Conservation (phyloP, 2,113 vertebrate genomes). For the Clinocottus analis region DNA sequence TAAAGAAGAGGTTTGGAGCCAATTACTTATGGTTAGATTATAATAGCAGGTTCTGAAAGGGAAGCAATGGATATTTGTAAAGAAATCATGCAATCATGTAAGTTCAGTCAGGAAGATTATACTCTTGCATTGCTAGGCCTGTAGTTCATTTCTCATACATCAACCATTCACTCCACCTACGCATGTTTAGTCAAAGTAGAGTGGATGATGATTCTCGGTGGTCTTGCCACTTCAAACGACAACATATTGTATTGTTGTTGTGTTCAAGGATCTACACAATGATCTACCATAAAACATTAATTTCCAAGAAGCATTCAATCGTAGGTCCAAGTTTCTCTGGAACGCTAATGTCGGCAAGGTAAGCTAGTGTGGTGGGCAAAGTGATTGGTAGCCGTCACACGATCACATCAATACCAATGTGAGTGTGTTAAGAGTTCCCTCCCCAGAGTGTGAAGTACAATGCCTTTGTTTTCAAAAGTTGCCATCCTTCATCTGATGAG, state of each 20-base stretch:
- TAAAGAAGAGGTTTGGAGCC: neutral
- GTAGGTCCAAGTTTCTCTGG: neutral
- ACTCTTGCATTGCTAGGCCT: too few relatives aligned
- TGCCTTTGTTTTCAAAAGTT: conserved; percentile 65
- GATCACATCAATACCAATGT: conserved; percentile 10
- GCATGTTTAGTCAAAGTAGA: too few relatives aligned
- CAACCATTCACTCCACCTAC: too few relatives aligned
- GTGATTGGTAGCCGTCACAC: conserved; percentile 17
- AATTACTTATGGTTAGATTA: neutral
- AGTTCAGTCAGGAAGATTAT: neutral
- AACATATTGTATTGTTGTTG: neutral
- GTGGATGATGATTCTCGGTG: neutral
- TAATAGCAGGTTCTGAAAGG: neutral
- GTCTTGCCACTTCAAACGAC: neutral
- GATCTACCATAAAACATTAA: neutral
- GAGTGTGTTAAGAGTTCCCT: conserved; percentile 15
- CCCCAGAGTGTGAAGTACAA: conserved; percentile 58
- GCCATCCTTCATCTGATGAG: conserved; percentile 69
- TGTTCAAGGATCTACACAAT: neutral
- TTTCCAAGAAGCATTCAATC: neutral
- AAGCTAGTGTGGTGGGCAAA: neutral
- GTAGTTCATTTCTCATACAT: too few relatives aligned
- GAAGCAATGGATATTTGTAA: neutral
- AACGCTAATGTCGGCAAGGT: neutral
- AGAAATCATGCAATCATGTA: neutral